Base-by-base conservation (phyloP, 2,888 invertebrate genomes). In the Galerucella nymphaeae region DNA sequence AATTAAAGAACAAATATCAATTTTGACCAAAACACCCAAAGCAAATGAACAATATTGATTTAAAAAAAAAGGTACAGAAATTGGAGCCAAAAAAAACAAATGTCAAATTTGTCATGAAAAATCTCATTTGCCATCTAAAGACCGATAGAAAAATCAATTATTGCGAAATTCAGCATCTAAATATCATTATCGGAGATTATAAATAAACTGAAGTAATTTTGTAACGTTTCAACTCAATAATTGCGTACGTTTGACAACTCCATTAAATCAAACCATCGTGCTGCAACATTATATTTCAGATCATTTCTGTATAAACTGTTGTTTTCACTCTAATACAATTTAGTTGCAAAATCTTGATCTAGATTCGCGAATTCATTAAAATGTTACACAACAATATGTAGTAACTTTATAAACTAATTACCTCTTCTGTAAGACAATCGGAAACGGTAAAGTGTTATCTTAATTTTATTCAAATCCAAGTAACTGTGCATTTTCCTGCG, bases 391-490 rank as follows among this genome's bases (percentile, higher is more conserved):
- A 69, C 42, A 50, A 57, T 38, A 69, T 69, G 69, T 62, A 55
- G 61, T 69, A 48, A 59, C 23, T 67, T 45, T 48, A 61, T 67
- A 67, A 62, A 69, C 69, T 69, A 69, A 69, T 69, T 69, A 69
- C 53, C 58, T 62, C 61, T 18, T 41, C 18, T 57, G 45, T 59
- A 66, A 69, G 62, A 73, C 73, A 73, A 70, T 73, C 73, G 66
- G 66, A 65, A 73, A 73, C 73, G 66, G 73, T 66, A 73, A 68
- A 73, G 50, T 61, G 55, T 72, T 72, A 72, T 68, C 68, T 69
- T 65, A 57, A 62, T 73, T 70, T 66, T 61, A 73, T 70, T 66
- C 70, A 70, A 42, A 70, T 69, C 53, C 41, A 62, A 41, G 16
- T 62, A 69, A 69, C 69, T 61, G 69, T 69, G 61, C 50, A 55